A percentile compares a stretch with the other conserved stretches of the same genome.
Evolutionary conservation across 2,113 vertebrate genomes (phyloP).

Genomic region (Motacilla tschutschensis): DNA sequence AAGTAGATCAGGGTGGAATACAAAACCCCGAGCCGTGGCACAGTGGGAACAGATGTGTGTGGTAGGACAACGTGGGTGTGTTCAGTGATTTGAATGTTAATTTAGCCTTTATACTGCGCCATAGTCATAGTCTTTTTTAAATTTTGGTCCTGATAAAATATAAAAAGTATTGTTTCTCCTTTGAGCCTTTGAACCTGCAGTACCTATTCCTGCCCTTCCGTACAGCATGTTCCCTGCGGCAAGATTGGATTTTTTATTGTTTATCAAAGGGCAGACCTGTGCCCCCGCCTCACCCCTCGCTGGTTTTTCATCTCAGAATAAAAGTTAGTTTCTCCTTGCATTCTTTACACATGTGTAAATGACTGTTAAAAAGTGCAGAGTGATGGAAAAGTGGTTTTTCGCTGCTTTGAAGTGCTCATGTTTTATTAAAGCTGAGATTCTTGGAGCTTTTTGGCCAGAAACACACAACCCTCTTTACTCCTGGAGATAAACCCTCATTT

Average conservation of each 20-base stretch:
- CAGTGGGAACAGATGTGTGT: neutral
- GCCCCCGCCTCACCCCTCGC: neutral
- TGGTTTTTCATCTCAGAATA: neutral
- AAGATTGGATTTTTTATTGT: conserved; percentile 1
- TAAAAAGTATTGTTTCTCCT: neutral
- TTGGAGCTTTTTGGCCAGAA: neutral
- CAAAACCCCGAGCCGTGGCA: neutral
- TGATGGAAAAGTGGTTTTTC: neutral
- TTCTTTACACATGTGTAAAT: conserved; percentile 1
- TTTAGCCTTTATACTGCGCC: neutral
- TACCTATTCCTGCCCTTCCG: neutral
- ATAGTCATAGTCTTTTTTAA: neutral
- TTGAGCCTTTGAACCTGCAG: neutral
- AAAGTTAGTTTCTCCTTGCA: conserved; percentile 6
- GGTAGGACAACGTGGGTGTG: neutral
- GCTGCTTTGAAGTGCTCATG: neutral
- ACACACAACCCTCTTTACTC: neutral
- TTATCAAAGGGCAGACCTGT: conserved; percentile 7
- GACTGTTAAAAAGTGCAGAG: conserved; percentile 22
- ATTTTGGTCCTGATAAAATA: neutral
- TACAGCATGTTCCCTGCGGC: neutral
- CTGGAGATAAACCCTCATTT: neutral
- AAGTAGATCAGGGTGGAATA: neutral
- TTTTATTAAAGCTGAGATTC: conserved; percentile 27
- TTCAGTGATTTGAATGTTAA: neutral